Percentiles rank a stretch among this genome's conserved stretches.
These are phyloP conservation scores for Sturmia bella DNA, from an alignment of 2,888 invertebrate genomes.

Conservation along the genomic window DNA sequence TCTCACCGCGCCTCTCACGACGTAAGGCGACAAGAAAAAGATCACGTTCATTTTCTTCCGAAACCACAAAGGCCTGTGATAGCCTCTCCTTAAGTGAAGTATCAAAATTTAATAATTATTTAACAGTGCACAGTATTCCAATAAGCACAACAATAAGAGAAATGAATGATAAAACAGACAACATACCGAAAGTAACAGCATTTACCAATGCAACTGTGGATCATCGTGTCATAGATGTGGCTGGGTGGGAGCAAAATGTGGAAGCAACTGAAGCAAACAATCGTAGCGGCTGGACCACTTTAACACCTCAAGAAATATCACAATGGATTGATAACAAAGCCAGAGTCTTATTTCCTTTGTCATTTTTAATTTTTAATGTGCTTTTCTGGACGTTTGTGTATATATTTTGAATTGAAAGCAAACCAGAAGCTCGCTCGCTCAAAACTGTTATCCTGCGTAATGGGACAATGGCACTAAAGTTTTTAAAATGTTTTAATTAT, in stretches of 20 bases:
- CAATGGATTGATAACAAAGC: constrained; percentile 91
- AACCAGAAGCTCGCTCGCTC: too few species aligned
- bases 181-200: constrained; percentile 65
- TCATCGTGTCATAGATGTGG: constrained; percentile 72
- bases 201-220: constrained; percentile 50
- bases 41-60: constrained; percentile 84
- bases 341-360: constrained; percentile 88
- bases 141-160: constrained; percentile 75
- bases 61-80: constrained; percentile 41
- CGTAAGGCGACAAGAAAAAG: constrained; percentile 85
- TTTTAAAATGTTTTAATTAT: too few species aligned
- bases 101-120: constrained; percentile 86
- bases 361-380: constrained; percentile 90
- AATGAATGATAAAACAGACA: constrained; percentile 66
- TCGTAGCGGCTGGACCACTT: constrained; percentile 86
- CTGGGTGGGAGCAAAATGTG: constrained; percentile 72
- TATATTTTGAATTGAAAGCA: constrained; percentile 76
- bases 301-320: constrained; percentile 94
- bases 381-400: constrained; percentile 91
- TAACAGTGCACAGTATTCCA: constrained; percentile 85
- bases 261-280: constrained; percentile 82
- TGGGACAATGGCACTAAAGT: too few species aligned
- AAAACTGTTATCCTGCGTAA: too few species aligned
- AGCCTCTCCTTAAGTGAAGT: constrained; percentile 76
- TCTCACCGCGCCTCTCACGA: constrained; percentile 89